phyloP scores from a whole-genome alignment of 1,140 invertebrate species.

The Mya arenaria region DNA sequence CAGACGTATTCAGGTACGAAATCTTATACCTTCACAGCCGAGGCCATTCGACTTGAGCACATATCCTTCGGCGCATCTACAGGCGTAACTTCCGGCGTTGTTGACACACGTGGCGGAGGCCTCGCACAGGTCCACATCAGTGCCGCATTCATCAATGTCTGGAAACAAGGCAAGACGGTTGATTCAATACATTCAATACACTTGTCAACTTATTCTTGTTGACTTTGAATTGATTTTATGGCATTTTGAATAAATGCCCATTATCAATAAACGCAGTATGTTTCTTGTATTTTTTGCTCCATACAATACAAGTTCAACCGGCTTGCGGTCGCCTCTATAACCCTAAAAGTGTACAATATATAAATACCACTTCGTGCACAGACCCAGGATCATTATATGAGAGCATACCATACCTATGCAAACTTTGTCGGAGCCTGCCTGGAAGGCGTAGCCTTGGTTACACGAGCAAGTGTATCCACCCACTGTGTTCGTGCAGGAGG shows the following conservation, averaged over 20 bases:
- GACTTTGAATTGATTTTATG: too few relatives aligned
- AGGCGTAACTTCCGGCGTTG: constrained; percentile 41
- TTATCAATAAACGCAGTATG: too few relatives aligned
- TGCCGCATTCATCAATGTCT: constrained; percentile 65
- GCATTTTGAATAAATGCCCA: too few relatives aligned
- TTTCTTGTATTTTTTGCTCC: too few relatives aligned
- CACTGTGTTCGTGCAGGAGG: constrained; percentile 90
- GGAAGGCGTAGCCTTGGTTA: constrained; percentile 30
- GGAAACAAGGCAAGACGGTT: not conserved
- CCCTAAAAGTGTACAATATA: too few relatives aligned
- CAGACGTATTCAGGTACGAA: too few relatives aligned
- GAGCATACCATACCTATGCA: constrained; percentile 53
- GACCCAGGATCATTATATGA: too few relatives aligned
- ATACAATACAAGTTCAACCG: too few relatives aligned
- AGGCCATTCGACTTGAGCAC: constrained; percentile 3
- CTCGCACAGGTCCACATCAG: not conserved
- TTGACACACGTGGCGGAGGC: constrained; percentile 44
- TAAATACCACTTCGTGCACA: too few relatives aligned
- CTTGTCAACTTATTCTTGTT: too few relatives aligned
- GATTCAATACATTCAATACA: not conserved
- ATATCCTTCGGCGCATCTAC: constrained; percentile 53
- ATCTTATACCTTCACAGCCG: constrained; percentile 45
- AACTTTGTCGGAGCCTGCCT: not conserved
- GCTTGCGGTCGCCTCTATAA: too few relatives aligned
- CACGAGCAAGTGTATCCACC: constrained; percentile 88